phyloP scores from a whole-genome alignment of 1,140 invertebrate genomes.

The Brachionus asplanchnoidis region DNA sequence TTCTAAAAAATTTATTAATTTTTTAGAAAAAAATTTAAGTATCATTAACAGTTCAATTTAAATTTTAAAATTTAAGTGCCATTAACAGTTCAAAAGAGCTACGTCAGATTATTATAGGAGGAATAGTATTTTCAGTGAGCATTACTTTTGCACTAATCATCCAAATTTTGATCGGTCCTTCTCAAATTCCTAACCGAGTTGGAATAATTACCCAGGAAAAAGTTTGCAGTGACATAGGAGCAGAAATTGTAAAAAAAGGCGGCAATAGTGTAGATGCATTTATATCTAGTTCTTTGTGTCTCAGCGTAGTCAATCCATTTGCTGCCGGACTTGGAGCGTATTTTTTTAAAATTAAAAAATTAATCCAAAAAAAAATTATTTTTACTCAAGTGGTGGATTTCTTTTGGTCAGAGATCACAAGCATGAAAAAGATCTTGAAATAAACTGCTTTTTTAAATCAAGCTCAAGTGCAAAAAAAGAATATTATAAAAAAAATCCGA shows the following conservation, averaged over 20 bases:
- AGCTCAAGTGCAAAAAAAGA: not conserved
- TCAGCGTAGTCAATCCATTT: conserved; percentile 25
- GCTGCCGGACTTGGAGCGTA: conserved; percentile 32
- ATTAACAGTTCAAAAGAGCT: conserved; percentile 12
- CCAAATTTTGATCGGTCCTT: conserved; percentile 22
- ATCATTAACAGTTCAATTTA: conserved; percentile 1
- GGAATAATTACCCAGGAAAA: conserved; percentile 35
- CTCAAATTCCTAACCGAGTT: conserved; percentile 18
- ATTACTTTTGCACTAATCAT: conserved; percentile 36
- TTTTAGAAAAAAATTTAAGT: not conserved
- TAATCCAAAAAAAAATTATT: not conserved
- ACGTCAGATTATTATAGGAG: not conserved
- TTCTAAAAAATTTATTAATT: too few relatives aligned
- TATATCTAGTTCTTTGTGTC: conserved; percentile 22
- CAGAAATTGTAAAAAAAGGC: conserved; percentile 1
- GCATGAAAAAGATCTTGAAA: conserved; percentile 27
- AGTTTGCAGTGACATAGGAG: conserved; percentile 32
- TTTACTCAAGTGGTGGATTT: conserved; percentile 9
- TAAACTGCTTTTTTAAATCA: conserved; percentile 39
- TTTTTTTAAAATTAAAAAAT: not conserved
- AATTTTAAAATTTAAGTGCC: not conserved
- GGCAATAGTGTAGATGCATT: conserved; percentile 38
- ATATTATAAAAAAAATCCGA: not conserved
- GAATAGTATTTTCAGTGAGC: not conserved
- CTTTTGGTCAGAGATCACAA: conserved; percentile 35